Percentiles rank a stretch among this genome's conserved stretches.
These are phyloP conservation scores for Coturnix japonica DNA, from an alignment of 2,113 vertebrate genomes.

Conservation along the genomic window DNA sequence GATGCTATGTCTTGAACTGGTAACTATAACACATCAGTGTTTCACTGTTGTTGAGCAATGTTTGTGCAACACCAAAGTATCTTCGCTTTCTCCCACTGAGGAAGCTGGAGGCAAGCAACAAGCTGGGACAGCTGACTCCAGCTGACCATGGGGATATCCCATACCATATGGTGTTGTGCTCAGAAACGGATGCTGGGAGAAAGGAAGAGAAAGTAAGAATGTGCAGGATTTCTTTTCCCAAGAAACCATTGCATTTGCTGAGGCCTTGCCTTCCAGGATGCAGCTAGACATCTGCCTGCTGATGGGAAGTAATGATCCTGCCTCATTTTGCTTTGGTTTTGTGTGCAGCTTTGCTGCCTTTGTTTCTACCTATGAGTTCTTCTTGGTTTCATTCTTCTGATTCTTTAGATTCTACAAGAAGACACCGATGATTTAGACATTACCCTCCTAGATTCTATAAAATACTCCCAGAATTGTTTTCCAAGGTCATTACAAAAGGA, in stretches of 20 bases:
- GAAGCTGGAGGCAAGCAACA: background rate
- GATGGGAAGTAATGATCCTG: background rate
- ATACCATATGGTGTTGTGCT: background rate
- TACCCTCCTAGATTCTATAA: background rate
- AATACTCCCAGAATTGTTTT: background rate
- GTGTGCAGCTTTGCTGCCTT: background rate
- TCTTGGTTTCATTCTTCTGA: background rate
- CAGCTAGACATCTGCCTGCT: background rate
- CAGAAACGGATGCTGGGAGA: background rate
- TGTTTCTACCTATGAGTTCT: background rate
- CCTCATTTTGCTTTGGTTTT: background rate
- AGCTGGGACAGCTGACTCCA: background rate
- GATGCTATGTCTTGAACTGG: background rate
- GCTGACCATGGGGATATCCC: background rate
- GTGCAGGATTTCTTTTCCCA: background rate
- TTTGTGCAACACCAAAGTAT: background rate
- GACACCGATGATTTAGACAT: background rate
- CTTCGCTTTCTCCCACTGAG: background rate
- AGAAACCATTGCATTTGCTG: accelerated
- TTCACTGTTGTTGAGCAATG: background rate
- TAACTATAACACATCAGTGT: background rate
- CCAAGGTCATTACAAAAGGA: background rate
- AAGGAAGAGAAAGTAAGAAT: background rate
- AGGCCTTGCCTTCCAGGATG: background rate
- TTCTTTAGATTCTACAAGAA: background rate